phyloP scores from a whole-genome alignment of 1,140 invertebrate species.

The Neodiprion virginianus region DNA sequence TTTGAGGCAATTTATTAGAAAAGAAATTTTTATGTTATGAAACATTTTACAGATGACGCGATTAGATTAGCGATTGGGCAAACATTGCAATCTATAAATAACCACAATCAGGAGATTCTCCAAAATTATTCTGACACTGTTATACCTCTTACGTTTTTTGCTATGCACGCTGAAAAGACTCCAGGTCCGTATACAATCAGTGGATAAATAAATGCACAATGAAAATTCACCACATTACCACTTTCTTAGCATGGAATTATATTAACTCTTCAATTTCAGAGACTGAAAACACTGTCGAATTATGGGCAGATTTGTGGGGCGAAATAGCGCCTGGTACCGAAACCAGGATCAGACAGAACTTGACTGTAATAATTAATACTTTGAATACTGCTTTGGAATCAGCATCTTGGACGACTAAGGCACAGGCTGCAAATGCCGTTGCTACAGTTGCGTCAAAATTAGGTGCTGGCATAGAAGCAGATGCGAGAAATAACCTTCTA shows the following conservation, averaged over 20 bases:
- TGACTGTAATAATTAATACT: constrained; percentile 75
- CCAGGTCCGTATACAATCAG: constrained; percentile 54
- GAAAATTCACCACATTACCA: neutral
- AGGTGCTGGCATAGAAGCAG: constrained; percentile 69
- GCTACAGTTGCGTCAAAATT: constrained; percentile 80
- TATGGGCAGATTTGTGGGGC: constrained; percentile 90
- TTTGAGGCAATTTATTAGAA: neutral
- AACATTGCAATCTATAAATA: constrained; percentile 82
- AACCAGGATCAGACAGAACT: constrained; percentile 78
- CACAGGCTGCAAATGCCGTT: constrained; percentile 83
- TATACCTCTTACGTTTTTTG: constrained; percentile 86
- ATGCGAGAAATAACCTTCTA: constrained; percentile 72
- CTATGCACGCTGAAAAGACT: constrained; percentile 82
- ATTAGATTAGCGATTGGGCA: constrained; percentile 77
- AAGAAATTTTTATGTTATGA: neutral
- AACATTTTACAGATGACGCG: constrained; percentile 67
- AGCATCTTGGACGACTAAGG: constrained; percentile 85
- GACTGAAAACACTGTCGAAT: constrained; percentile 69
- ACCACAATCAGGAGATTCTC: constrained; percentile 82
- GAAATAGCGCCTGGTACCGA: constrained; percentile 88
- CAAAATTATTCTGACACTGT: constrained; percentile 80
- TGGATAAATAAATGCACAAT: too few species aligned
- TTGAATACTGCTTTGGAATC: constrained; percentile 77
- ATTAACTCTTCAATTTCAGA: constrained; percentile 44
- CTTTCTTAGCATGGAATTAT: neutral